Base-by-base conservation (phyloP, 2,888 invertebrate genomes). In the Gymnoscelis rufifasciata region DNA sequence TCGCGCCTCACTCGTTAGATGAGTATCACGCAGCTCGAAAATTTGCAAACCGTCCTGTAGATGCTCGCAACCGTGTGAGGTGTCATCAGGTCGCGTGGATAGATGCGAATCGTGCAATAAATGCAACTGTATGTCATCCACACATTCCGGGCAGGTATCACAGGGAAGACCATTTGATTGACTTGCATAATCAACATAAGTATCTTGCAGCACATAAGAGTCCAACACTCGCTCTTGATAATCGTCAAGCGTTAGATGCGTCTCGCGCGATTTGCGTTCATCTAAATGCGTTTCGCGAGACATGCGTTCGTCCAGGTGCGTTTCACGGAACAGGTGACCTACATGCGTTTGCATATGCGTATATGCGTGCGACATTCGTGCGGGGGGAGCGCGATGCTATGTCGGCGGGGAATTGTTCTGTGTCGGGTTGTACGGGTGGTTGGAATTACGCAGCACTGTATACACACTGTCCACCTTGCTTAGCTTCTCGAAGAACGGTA, bases 381-480 rank as follows among this genome's bases (percentile, higher is more conserved):
- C 53, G 33, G 48, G 37, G 39, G 45, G 42, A 56, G 46, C 54
- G 45, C 57, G 61, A 57, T 64, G 81, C 86, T 88, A 83, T 78
- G 84, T 80, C 64, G 78, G 65, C 65, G 87, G 79, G 41, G 83
- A 69, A 61, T 60, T 67, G 65, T 68, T 72, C 66, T 89, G 90
- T 52, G 90, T 78, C 33, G 86, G 82, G 77, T 92, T 93, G 88
- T 93, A 93, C 52, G 95, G 95, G 78, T 95, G 95, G 90, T 95
- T 95, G 62, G 95, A 95, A 90, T 96, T 96, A 78, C 96, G 94
- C 83, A 97, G 89, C 89, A 97, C 95, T 80, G 95, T 95, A 90
- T 97, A 98, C 62, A 99, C 97, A 90, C 97, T 97, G 87, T 98
- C 97, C 77, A 97, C 96, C 90, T 94, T 96, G 88, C 97, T 96